Evolutionary conservation across 2,797 vertebrate genomes (phyloP).

Genomic region (Halcyon smyrnensis): DNA sequence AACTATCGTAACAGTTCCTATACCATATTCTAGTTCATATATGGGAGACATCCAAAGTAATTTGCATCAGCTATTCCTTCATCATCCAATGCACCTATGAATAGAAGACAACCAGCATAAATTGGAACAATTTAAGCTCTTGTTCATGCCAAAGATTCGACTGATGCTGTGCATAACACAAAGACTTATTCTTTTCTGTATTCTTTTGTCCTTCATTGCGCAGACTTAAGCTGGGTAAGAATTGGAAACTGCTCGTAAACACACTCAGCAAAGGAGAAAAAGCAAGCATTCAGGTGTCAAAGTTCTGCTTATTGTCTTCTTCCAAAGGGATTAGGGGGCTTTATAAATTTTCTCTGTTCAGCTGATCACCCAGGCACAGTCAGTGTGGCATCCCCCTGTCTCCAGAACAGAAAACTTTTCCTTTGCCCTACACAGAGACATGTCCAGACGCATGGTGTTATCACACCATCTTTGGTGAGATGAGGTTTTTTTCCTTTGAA

Average conservation of each 20-base stretch:
- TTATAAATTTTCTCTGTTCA: background rate
- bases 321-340: background rate
- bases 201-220: background rate
- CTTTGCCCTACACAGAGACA: background rate
- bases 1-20: background rate
- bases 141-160: background rate
- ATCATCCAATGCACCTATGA: background rate
- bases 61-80: background rate
- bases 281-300: background rate
- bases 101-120: background rate
- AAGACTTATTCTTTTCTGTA: background rate
- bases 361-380: background rate
- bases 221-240: background rate
- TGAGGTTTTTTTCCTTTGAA: background rate
- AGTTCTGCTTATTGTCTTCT: background rate
- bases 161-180: background rate
- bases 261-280: background rate
- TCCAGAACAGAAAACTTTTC: background rate
- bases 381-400: background rate
- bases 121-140: background rate
- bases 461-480: accelerated
- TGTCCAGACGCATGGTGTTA: background rate
- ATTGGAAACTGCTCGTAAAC: background rate
- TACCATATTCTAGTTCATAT: background rate
- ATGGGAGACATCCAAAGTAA: background rate